Evolutionary conservation across 2,113 vertebrate genomes (phyloP).

Genomic region (Clarias gariepinus): DNA sequence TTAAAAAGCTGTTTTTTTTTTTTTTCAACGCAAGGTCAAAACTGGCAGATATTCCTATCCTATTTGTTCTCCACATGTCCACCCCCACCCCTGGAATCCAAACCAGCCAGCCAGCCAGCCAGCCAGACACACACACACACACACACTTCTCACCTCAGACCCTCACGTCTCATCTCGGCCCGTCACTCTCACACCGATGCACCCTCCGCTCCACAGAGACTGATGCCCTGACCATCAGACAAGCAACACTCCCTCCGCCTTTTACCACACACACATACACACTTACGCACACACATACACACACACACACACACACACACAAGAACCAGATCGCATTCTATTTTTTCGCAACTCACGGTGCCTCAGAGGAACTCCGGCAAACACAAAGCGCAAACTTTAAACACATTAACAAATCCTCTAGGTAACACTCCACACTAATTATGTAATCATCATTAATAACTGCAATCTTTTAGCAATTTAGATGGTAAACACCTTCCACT

Average conservation of each 20-base stretch:
- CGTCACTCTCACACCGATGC: conserved; percentile 30
- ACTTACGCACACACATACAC: not conserved
- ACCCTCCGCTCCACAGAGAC: conserved; percentile 12
- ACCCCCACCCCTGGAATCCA: conserved; percentile 12
- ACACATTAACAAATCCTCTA: conserved; percentile 26
- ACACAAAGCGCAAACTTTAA: conserved; percentile 29
- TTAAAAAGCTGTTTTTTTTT: not conserved
- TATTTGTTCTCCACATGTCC: not conserved
- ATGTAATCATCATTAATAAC: conserved; percentile 34
- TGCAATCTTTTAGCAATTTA: conserved; percentile 18
- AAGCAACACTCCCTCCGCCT: not conserved
- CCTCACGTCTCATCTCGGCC: conserved; percentile 5
- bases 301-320: conserved; percentile 15
- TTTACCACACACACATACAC: not conserved
- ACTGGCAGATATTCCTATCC: not conserved
- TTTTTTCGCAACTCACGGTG: not conserved
- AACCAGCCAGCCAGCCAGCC: not conserved
- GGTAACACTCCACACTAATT: conserved; percentile 31
- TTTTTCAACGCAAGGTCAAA: not conserved
- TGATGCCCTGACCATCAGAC: conserved; percentile 25
- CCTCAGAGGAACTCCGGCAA: conserved; percentile 2
- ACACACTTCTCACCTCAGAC: conserved; percentile 36
- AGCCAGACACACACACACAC: conserved; percentile 19
- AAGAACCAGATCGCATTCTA: not conserved
- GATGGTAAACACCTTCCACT: conserved; percentile 20